Percentiles rank a stretch among this genome's conserved stretches.
phyloP scores from a whole-genome alignment of 30 jellyfish, hydroid and myxozoan species.

The Aurelia aurita region DNA sequence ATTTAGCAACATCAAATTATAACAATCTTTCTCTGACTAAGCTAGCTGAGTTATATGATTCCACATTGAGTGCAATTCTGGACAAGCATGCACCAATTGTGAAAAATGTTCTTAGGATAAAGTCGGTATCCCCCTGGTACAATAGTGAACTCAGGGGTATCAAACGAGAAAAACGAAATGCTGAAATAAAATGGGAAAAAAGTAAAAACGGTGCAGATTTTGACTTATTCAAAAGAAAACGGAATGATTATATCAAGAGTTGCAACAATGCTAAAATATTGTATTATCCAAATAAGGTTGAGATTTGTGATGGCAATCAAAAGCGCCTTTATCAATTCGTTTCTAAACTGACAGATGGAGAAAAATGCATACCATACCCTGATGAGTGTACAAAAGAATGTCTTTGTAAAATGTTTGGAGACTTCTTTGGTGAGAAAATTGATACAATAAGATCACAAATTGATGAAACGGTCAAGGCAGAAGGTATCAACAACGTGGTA shows the following conservation, averaged over 20 bases:
- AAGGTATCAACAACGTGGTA: too few species aligned
- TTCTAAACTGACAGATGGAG: conserved; percentile 47
- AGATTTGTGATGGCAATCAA: neutral
- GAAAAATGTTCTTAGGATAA: conserved; percentile 9
- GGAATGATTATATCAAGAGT: conserved; percentile 1
- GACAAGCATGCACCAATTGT: conserved; percentile 42
- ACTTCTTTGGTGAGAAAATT: too few species aligned
- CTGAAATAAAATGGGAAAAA: conserved; percentile 14
- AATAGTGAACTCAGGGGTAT: conserved; percentile 14
- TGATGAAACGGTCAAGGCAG: too few species aligned
- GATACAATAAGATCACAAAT: too few species aligned
- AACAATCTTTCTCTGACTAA: conserved; percentile 26
- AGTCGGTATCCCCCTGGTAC: conserved; percentile 43
- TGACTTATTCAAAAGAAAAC: neutral
- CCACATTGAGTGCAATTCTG: too few species aligned
- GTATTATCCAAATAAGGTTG: neutral
- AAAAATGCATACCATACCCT: too few species aligned
- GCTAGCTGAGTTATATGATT: conserved; percentile 35
- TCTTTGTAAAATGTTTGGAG: too few species aligned
- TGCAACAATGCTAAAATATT: neutral
- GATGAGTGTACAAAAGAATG: too few species aligned
- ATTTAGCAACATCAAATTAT: conserved; percentile 15
- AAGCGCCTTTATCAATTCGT: neutral
- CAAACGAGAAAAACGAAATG: conserved; percentile 25
- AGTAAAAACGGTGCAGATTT: neutral